Evolutionary conservation across 1,140 invertebrate genomes (phyloP).

Genomic region (Cephus cinctus): DNA sequence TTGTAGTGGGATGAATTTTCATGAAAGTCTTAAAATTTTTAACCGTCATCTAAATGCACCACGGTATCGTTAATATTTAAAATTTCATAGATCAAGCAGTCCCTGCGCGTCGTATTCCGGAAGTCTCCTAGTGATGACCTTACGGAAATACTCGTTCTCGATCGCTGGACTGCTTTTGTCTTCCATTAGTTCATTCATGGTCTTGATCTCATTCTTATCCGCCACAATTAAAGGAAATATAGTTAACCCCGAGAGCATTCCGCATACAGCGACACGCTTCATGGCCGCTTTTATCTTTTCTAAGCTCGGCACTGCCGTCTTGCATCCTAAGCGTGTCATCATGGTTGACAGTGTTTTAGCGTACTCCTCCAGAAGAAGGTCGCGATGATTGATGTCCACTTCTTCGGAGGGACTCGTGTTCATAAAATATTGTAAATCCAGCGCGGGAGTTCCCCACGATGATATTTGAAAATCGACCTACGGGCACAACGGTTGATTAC

Average conservation of each 20-base stretch:
- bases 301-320: background rate
- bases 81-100: no score
- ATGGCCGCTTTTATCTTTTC: background rate
- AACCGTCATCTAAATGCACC: no score
- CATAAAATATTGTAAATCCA: constrained; percentile 41
- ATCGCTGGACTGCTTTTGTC: no score
- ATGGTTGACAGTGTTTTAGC: background rate
- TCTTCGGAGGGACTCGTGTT: constrained; percentile 17
- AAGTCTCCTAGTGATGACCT: no score
- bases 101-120: no score
- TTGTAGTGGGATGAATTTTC: no score
- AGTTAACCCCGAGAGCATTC: background rate
- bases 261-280: background rate
- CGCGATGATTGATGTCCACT: background rate
- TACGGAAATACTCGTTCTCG: no score
- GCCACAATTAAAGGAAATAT: background rate
- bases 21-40: no score
- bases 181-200: background rate
- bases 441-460: constrained; percentile 28
- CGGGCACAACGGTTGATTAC: no score
- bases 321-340: background rate
- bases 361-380: background rate
- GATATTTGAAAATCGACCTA: constrained; percentile 42
- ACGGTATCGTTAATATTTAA: no score
- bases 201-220: background rate